Evolutionary conservation across 2,888 invertebrate species (phyloP).

Genomic region (Phragmatobia fuliginosa): DNA sequence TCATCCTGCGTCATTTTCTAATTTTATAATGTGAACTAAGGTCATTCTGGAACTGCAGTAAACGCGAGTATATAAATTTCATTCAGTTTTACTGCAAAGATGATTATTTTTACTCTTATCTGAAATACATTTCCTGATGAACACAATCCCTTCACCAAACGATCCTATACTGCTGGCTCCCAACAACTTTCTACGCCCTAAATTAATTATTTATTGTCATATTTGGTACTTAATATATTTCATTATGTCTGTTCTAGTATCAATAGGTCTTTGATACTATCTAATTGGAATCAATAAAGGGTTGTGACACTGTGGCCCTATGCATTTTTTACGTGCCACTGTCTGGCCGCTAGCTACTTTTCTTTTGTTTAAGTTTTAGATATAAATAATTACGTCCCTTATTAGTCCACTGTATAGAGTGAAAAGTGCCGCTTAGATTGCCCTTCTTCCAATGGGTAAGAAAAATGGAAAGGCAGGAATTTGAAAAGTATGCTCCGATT

Average conservation of each 20-base stretch:
- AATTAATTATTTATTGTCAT: neutral
- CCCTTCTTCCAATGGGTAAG: neutral
- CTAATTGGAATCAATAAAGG: conserved; percentile 57
- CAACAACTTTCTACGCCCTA: too few relatives aligned
- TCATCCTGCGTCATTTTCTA: too few relatives aligned
- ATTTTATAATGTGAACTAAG: too few relatives aligned
- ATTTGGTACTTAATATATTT: neutral
- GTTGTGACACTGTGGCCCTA: conserved; percentile 54
- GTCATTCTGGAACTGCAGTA: too few relatives aligned
- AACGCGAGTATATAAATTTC: too few relatives aligned
- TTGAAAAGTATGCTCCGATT: neutral
- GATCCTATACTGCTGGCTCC: too few relatives aligned
- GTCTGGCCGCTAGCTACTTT: conserved; percentile 51
- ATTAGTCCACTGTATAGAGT: conserved; percentile 9
- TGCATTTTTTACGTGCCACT: conserved; percentile 63
- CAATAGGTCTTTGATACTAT: conserved; percentile 31
- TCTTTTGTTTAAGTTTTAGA: conserved; percentile 24
- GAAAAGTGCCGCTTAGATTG: neutral
- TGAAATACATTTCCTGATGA: too few relatives aligned
- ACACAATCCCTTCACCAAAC: too few relatives aligned
- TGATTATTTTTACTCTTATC: too few relatives aligned
- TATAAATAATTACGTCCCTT: conserved; percentile 1
- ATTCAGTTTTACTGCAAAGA: too few relatives aligned
- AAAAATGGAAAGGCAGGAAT: neutral
- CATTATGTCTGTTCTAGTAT: conserved; percentile 9